Evolutionary conservation across 2,113 vertebrate genomes (phyloP), one percentile per base, ranked within the genome.

Genomic region (Forbesichthys agassizii): DNA sequence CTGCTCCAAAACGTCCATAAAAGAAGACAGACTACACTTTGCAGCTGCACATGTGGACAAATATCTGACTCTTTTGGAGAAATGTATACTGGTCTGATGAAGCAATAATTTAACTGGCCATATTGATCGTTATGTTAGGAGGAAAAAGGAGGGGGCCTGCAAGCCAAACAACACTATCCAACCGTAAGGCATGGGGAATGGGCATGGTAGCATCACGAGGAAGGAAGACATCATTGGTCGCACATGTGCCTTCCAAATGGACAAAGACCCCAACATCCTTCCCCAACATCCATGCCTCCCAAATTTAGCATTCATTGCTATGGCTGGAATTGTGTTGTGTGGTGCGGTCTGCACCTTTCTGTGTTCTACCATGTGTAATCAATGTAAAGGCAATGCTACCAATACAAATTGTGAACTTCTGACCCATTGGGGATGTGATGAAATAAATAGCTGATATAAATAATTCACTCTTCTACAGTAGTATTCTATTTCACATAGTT

Each of bases 261-360:
- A 69, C 67, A 69, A 46, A 33, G 67, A 69, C 55, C 67, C 67
- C 47, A 69, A 71, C 59, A 52, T 52, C 11, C 58, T 48, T n/a
- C 55, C 67, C 67, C 47, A 69, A 71, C 59, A 52, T 52, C 11
- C 58, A n/a, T 48, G 27, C 27, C 27, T 3, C 27, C 27, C 27
- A 27, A 16, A 59, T 69, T 48, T 36, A 68, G 20, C 58, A 27
- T 53, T 6, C 60, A 33, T 53, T 33, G 64, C 9, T 14, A 60
- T 10, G 20, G 16, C 64, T 48, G 52, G 48, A 69, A 61, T 59
- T 11, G 33, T 8, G 42, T 54, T 27, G 2, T 27, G 27, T 27
- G 27, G 47, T 71, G 51, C 9, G 61, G 51, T 48, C 69, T 58
- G 68, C 33, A 69, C 33, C 62, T 1, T 1, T 54, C 36, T 64